A percentile compares a stretch with the other conserved stretches of the same genome.
These are phyloP conservation scores for Morelia viridis DNA, from an alignment of 2,797 vertebrate genomes.

Conservation along the genomic window DNA sequence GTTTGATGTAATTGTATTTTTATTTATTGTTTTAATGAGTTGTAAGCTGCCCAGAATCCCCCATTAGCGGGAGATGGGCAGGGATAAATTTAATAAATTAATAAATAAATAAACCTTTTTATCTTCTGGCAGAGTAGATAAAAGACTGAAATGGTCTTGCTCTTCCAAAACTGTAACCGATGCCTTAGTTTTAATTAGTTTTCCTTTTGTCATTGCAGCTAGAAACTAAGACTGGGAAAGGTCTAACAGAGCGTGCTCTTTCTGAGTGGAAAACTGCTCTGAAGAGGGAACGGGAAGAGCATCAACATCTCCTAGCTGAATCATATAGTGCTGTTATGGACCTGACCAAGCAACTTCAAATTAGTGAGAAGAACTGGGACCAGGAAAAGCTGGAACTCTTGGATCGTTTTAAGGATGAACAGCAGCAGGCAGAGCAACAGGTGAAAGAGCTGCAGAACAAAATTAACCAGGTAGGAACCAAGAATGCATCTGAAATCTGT, in stretches of 20 bases:
- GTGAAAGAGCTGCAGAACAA: conserved; percentile 85
- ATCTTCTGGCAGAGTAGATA: background rate
- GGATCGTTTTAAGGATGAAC: conserved; percentile 88
- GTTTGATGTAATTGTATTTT: no score
- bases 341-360: conserved; percentile 94
- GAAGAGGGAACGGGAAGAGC: conserved; percentile 91
- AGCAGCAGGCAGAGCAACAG: conserved; percentile 88
- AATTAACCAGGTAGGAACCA: conserved; percentile 75
- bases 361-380: conserved; percentile 94
- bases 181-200: background rate
- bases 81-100: no score
- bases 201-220: conserved; percentile 72
- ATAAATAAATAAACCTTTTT: no score
- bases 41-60: no score
- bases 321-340: conserved; percentile 97
- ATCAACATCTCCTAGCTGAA: conserved; percentile 94
- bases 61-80: no score
- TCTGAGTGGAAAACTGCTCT: conserved; percentile 88
- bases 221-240: conserved; percentile 87
- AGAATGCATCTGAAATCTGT: background rate
- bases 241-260: conserved; percentile 75
- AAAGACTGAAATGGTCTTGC: background rate
- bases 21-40: no score
- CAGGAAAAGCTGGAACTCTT: conserved; percentile 93
- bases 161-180: background rate